Evolutionary conservation across 2,888 invertebrate genomes (phyloP).

Genomic region (Micoletzkya japonica): DNA sequence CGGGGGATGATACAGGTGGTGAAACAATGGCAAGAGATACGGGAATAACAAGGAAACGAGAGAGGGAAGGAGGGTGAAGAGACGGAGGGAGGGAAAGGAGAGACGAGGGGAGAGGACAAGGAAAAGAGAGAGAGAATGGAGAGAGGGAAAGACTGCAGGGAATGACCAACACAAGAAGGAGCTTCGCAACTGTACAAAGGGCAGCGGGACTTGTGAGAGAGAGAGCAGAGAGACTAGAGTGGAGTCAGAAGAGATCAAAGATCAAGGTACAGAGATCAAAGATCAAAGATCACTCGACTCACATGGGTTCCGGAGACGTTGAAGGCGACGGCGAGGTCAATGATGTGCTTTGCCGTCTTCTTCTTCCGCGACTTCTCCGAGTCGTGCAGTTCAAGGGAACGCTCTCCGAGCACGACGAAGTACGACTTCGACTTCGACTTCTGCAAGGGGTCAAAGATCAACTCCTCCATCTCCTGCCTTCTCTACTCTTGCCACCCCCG

Average conservation of each 20-base stretch:
- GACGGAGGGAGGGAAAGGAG: neutral
- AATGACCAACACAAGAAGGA: too few relatives aligned
- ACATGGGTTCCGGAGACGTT: constrained; percentile 48
- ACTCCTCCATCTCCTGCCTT: neutral
- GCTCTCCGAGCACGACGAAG: constrained; percentile 44
- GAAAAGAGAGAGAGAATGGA: neutral
- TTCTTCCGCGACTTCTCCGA: constrained; percentile 48
- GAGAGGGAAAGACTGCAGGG: neutral
- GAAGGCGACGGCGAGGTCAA: constrained; percentile 51
- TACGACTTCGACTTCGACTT: constrained; percentile 43
- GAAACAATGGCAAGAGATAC: neutral
- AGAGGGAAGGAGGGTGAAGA: neutral
- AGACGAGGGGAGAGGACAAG: neutral
- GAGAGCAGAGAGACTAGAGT: neutral
- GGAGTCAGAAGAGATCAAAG: neutral
- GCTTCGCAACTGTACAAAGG: too few relatives aligned
- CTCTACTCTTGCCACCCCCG: neutral
- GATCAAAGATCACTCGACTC: constrained; percentile 11
- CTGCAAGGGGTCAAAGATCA: constrained; percentile 31
- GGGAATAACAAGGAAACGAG: neutral
- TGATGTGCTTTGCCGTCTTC: constrained; percentile 41
- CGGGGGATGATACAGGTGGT: neutral
- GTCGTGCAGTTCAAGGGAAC: constrained; percentile 53
- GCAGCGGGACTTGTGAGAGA: neutral
- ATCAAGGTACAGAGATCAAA: neutral